Percentiles rank a stretch among this genome's conserved stretches.
Evolutionary conservation across 2,888 invertebrate genomes (phyloP).

Genomic region (Ypsolopha scabrella): DNA sequence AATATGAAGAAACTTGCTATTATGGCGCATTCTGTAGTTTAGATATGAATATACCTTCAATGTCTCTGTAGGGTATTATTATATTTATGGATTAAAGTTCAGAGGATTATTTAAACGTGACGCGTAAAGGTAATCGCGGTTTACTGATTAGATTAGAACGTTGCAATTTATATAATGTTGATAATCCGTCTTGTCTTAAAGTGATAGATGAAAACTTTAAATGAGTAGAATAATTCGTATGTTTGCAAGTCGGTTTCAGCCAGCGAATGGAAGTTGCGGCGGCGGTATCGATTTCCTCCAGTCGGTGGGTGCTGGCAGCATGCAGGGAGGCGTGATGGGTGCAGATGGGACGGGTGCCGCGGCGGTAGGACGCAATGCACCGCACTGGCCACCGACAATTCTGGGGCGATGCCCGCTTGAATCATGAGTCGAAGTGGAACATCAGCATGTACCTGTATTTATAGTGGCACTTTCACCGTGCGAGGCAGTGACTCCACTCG

Average conservation of each 20-base stretch:
- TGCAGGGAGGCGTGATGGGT: slow-evolving; percentile 6
- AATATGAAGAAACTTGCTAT: too few relatives aligned
- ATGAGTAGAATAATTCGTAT: neutral
- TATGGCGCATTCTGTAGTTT: too few relatives aligned
- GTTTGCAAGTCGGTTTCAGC: neutral
- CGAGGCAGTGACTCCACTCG: slow-evolving; percentile 2
- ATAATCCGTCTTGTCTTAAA: too few relatives aligned
- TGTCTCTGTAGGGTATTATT: too few relatives aligned
- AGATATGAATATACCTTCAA: too few relatives aligned
- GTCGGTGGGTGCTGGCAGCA: slow-evolving; percentile 6
- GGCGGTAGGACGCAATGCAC: slow-evolving; percentile 12
- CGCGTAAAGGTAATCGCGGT: too few relatives aligned
- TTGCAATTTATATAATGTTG: too few relatives aligned
- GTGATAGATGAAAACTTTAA: too few relatives aligned
- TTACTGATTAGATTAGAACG: too few relatives aligned
- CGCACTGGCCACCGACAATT: slow-evolving; percentile 14
- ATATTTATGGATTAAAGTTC: too few relatives aligned
- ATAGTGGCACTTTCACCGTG: slow-evolving; percentile 8
- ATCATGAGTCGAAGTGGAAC: slow-evolving; percentile 16
- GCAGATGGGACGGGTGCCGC: neutral
- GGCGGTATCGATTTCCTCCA: slow-evolving; percentile 7
- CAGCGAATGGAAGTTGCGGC: neutral
- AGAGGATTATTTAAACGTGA: too few relatives aligned
- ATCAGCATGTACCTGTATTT: slow-evolving; percentile 10
- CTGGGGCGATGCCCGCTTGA: slow-evolving; percentile 14